These are phyloP conservation scores for Crotophaga sulcirostris DNA, from an alignment of 2,113 vertebrate species.

Conservation along the genomic window DNA sequence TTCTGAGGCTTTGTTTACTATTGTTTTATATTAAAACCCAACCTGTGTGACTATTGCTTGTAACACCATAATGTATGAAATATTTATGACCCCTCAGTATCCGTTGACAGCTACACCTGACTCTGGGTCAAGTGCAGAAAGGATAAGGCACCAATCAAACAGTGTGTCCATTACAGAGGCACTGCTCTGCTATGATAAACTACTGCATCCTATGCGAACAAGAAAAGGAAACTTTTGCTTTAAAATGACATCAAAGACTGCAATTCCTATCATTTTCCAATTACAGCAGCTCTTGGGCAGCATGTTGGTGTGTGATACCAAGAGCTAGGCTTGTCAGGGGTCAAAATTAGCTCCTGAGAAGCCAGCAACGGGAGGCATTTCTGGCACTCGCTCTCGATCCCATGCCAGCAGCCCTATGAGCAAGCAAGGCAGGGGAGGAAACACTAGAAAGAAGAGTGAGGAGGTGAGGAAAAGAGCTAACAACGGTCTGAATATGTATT, in stretches of 20 bases:
- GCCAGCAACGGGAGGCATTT: slow-evolving; percentile 1
- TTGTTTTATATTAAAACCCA: neutral
- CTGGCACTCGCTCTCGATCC: neutral
- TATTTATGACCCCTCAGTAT: neutral
- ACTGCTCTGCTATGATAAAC: neutral
- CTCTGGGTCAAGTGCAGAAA: neutral
- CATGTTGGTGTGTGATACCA: neutral
- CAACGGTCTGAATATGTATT: neutral
- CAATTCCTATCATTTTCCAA: neutral
- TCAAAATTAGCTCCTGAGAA: slow-evolving; percentile 49
- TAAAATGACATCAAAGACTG: neutral
- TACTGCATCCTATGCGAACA: neutral
- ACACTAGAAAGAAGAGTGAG: neutral
- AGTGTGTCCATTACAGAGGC: neutral
- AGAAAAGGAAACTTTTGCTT: neutral
- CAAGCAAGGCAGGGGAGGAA: neutral
- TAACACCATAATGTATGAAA: neutral
- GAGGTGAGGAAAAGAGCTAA: neutral
- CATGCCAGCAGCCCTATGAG: neutral
- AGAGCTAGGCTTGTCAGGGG: neutral
- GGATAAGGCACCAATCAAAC: neutral
- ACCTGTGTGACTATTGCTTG: neutral
- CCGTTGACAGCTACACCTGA: neutral
- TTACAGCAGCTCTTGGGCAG: neutral
- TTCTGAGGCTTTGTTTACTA: neutral